phyloP scores from a whole-genome alignment of 2,113 vertebrate genomes.

The Saimiri boliviensis region DNA sequence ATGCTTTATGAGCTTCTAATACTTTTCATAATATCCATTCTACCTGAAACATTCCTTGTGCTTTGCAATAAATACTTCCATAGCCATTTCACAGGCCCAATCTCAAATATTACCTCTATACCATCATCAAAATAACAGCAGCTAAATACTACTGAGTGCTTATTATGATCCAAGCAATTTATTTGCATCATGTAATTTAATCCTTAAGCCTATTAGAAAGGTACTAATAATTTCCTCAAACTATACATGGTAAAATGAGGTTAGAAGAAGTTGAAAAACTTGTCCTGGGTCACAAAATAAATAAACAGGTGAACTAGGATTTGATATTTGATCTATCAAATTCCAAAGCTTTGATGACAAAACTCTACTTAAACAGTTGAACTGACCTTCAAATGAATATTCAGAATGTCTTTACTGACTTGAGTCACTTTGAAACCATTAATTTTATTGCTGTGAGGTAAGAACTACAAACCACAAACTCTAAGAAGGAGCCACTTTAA shows the following conservation, averaged over 20 bases:
- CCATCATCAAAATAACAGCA: neutral
- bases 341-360: constrained; percentile 28
- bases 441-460: neutral
- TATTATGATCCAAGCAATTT: neutral
- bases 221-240: neutral
- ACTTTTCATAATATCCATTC: neutral
- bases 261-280: neutral
- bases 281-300: neutral
- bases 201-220: neutral
- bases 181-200: neutral
- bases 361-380: neutral
- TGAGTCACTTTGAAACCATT: neutral
- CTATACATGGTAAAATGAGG: neutral
- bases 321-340: neutral
- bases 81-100: neutral
- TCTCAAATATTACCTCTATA: neutral
- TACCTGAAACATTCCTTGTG: neutral
- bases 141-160: neutral
- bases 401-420: neutral
- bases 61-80: neutral
- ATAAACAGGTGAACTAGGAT: neutral
- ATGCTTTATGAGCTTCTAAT: neutral
- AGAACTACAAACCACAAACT: constrained; percentile 1
- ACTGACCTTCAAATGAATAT: neutral
- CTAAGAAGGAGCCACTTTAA: neutral